Conservation (phyloP, 2,888 invertebrate species). For the Morpho helenor region DNA sequence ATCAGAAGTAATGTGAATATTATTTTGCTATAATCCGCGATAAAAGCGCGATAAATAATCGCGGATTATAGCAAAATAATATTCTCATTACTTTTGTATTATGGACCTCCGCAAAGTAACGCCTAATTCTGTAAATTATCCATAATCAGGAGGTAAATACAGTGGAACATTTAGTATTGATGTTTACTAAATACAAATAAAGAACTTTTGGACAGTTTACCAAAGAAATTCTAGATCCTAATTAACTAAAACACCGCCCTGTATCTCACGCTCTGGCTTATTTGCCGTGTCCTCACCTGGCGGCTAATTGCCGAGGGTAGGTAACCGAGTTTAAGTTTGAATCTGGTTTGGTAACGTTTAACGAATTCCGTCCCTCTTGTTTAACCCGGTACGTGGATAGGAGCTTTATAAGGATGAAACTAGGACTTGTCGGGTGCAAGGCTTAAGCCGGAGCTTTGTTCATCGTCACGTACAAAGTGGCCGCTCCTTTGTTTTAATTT, state of each 20-base stretch:
- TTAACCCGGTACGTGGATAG: constrained; percentile 40
- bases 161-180: not conserved
- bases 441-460: constrained; percentile 16
- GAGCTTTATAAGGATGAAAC: constrained; percentile 26
- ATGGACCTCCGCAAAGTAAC: too few relatives aligned
- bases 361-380: constrained; percentile 63
- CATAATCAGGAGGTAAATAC: not conserved
- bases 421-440: constrained; percentile 15
- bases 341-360: constrained; percentile 66
- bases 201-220: constrained; percentile 7
- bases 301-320: constrained; percentile 56
- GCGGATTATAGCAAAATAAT: too few relatives aligned
- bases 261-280: constrained; percentile 30
- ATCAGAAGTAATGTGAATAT: too few relatives aligned
- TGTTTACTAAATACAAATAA: not conserved
- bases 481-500: constrained; percentile 6
- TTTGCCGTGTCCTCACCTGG: constrained; percentile 59
- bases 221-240: constrained; percentile 24
- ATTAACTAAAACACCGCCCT: constrained; percentile 27
- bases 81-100: too few relatives aligned
- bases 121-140: too few relatives aligned
- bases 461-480: constrained; percentile 3
- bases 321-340: constrained; percentile 68
- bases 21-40: too few relatives aligned
- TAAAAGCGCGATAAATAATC: too few relatives aligned